These are phyloP conservation scores for Thamnaconus septentrionalis DNA, from an alignment of 2,113 vertebrate genomes.

Conservation along the genomic window DNA sequence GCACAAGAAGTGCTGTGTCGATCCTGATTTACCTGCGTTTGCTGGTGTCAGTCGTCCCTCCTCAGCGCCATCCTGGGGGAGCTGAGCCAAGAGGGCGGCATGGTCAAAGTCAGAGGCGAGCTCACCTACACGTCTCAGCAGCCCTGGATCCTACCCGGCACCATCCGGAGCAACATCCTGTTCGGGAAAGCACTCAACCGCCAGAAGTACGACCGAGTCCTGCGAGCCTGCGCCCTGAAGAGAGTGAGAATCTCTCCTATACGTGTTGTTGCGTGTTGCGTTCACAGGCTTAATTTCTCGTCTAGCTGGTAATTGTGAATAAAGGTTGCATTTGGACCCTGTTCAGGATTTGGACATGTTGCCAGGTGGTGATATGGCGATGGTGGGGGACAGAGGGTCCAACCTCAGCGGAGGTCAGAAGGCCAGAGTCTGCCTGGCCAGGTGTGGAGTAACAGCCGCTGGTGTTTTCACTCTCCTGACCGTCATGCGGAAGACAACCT, in stretches of 20 bases:
- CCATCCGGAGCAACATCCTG: slow-evolving; percentile 94
- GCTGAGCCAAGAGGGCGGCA: slow-evolving; percentile 80
- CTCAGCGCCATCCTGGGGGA: slow-evolving; percentile 89
- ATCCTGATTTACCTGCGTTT: slow-evolving; percentile 8
- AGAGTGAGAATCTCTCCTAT: slow-evolving; percentile 75
- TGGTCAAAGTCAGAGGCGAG: slow-evolving; percentile 81
- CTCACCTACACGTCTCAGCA: slow-evolving; percentile 92
- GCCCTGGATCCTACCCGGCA: slow-evolving; percentile 94
- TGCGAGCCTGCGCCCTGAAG: slow-evolving; percentile 90
- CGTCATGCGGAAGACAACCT: background rate
- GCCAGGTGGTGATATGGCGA: slow-evolving; percentile 85
- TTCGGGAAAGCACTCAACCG: slow-evolving; percentile 89
- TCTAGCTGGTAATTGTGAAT: slow-evolving; percentile 13
- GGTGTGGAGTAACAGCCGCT: slow-evolving; percentile 61
- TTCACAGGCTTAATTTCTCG: background rate
- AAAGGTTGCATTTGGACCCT: slow-evolving; percentile 30
- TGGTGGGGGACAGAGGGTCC: slow-evolving; percentile 90
- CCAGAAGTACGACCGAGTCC: slow-evolving; percentile 86
- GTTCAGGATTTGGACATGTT: slow-evolving; percentile 87
- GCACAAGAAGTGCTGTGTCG: too few species aligned
- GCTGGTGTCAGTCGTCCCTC: slow-evolving; percentile 83
- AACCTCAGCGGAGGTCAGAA: slow-evolving; percentile 96
- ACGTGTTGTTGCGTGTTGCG: background rate
- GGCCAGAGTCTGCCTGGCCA: slow-evolving; percentile 90
- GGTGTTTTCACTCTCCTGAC: background rate